These are phyloP conservation scores for Brassicogethes aeneus DNA, from an alignment of 2,888 invertebrate species.

Conservation along the genomic window DNA sequence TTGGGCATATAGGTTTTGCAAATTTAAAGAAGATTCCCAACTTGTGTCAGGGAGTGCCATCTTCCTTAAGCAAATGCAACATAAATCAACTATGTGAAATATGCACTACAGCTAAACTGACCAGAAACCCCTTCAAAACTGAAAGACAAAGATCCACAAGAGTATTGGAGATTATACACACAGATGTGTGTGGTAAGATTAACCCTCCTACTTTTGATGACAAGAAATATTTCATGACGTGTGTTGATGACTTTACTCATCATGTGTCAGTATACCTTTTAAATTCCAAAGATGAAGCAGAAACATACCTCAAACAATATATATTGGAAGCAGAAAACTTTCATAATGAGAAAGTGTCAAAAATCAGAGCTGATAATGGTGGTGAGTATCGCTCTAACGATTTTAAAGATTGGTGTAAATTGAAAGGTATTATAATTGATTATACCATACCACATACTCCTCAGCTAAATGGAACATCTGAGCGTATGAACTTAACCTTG, in stretches of 20 bases:
- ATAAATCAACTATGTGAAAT: conserved; percentile 3
- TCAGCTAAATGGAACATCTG: conserved; percentile 17
- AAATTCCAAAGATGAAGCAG: conserved; percentile 14
- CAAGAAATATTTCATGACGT: conserved; percentile 28
- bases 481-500: conserved; percentile 18
- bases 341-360: too few species aligned
- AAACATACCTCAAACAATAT: conserved; percentile 14
- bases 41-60: background rate
- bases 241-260: conserved; percentile 33
- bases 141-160: conserved; percentile 12
- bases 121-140: background rate
- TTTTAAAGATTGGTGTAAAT: conserved; percentile 15
- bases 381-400: conserved; percentile 14
- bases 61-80: background rate
- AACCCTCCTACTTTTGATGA: conserved; percentile 26
- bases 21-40: conserved; percentile 8
- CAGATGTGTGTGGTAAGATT: conserved; percentile 30
- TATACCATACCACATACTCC: conserved; percentile 16
- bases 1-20: conserved; percentile 5
- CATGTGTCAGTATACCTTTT: conserved; percentile 26
- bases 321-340: conserved; percentile 15
- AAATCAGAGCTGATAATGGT: conserved; percentile 22
- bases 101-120: conserved; percentile 5
- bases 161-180: conserved; percentile 29
- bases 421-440: conserved; percentile 15